A percentile compares a stretch with the other conserved stretches of the same genome.
These are phyloP conservation scores for Drosophila lacicola DNA, from an alignment of 2,888 invertebrate species.

Conservation along the genomic window DNA sequence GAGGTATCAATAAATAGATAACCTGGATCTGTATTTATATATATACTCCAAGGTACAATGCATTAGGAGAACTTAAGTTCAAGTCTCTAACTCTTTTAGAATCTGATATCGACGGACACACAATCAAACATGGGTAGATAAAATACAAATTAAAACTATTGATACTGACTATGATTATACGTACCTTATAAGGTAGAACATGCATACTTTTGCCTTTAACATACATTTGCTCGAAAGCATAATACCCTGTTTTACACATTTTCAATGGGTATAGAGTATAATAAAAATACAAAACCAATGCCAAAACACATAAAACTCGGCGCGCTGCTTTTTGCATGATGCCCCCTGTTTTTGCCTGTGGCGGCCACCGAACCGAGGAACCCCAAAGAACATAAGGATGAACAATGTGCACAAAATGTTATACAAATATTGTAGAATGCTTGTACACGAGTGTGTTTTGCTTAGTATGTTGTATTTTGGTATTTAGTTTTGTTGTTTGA, in stretches of 20 bases:
- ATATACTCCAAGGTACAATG: too few relatives aligned
- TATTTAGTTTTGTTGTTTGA: conserved; percentile 44
- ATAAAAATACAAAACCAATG: conserved; percentile 28
- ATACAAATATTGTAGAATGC: conserved; percentile 61
- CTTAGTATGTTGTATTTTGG: conserved; percentile 18
- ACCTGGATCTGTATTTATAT: too few relatives aligned
- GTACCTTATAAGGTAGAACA: too few relatives aligned
- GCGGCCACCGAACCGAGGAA: conserved; percentile 37
- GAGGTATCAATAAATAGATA: too few relatives aligned
- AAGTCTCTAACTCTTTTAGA: too few relatives aligned
- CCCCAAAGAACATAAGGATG: conserved; percentile 38
- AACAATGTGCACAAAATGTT: conserved; percentile 68
- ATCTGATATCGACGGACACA: too few relatives aligned
- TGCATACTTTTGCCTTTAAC: background rate
- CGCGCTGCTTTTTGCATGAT: conserved; percentile 37
- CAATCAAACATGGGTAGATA: too few relatives aligned
- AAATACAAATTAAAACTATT: too few relatives aligned
- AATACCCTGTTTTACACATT: background rate
- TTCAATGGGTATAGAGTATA: conserved; percentile 2
- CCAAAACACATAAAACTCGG: conserved; percentile 40
- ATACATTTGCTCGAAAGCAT: background rate
- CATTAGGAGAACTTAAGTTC: too few relatives aligned
- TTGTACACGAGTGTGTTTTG: conserved; percentile 42
- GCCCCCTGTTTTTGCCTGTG: conserved; percentile 21
- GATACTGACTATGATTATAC: too few relatives aligned